Conservation (phyloP, 2,113 vertebrate species). For the Desmodus rotundus region DNA sequence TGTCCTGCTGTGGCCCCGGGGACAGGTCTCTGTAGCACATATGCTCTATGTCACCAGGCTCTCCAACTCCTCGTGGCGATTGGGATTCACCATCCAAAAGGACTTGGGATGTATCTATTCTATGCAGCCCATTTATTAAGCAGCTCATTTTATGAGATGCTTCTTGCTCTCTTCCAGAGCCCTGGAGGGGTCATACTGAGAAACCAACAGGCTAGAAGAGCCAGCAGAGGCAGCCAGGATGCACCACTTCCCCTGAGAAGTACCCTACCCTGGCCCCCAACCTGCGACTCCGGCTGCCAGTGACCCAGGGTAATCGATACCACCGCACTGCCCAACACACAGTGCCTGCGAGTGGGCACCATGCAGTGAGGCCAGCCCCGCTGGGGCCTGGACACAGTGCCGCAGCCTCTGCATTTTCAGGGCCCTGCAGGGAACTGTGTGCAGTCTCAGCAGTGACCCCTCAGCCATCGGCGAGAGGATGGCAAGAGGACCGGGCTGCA, state of each 20-base stretch:
- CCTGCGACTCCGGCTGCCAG: not conserved
- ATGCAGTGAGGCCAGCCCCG: not conserved
- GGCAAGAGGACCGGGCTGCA: fast-evolving
- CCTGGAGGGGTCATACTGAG: not conserved
- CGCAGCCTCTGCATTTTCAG: fast-evolving
- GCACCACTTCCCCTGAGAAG: too few relatives aligned
- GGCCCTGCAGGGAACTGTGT: not conserved
- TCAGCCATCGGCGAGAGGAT: not conserved
- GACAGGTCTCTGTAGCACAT: not conserved
- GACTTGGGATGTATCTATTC: not conserved
- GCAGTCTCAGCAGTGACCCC: not conserved
- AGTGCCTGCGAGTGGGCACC: not conserved
- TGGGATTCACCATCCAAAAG: not conserved
- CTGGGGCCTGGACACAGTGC: not conserved
- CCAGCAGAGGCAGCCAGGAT: not conserved
- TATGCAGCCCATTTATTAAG: too few relatives aligned
- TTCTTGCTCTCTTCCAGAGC: not conserved
- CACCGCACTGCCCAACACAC: not conserved
- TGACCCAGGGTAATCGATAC: not conserved
- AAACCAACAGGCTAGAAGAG: not conserved
- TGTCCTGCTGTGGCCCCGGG: not conserved
- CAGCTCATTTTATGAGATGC: not conserved
- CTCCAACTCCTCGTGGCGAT: fast-evolving
- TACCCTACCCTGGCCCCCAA: not conserved
- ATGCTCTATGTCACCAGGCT: not conserved